A percentile compares a stretch with the other conserved stretches of the same genome.
Conservation (phyloP, 2,113 vertebrate genomes). For the Furnarius figulus region DNA sequence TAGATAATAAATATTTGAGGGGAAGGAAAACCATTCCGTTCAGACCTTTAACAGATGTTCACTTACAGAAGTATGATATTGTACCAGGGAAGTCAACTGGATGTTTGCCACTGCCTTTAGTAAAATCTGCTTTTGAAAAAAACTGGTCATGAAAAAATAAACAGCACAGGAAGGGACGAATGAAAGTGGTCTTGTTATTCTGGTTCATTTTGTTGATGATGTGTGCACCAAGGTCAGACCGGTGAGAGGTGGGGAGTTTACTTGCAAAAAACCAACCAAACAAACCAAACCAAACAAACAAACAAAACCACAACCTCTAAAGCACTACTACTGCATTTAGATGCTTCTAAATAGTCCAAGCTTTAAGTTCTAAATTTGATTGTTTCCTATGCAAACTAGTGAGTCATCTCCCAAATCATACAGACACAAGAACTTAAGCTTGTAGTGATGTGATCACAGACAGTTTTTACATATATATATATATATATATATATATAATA, state of each 20-base stretch:
- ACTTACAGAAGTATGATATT: neutral
- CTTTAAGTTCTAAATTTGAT: neutral
- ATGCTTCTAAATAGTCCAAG: neutral
- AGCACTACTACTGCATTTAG: neutral
- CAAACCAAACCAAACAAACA: neutral
- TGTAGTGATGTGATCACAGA: neutral
- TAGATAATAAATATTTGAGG: neutral
- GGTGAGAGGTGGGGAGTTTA: neutral
- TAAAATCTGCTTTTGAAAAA: slow-evolving; percentile 2
- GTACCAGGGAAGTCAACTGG: slow-evolving; percentile 1
- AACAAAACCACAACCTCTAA: neutral
- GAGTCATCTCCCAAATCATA: neutral
- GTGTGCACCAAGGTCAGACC: neutral
- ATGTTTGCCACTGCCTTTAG: slow-evolving; percentile 7
- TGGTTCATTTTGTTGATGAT: neutral
- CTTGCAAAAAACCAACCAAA: neutral
- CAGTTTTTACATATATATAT: neutral
- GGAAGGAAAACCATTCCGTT: neutral
- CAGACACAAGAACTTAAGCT: neutral
- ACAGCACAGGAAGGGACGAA: neutral
- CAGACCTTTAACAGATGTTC: slow-evolving; percentile 55
- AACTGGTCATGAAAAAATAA: slow-evolving; percentile 7
- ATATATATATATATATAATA: neutral
- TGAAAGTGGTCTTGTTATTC: neutral
- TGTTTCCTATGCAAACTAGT: neutral